Evolutionary conservation across 2,113 vertebrate genomes (phyloP).

Genomic region (Pogona vitticeps): DNA sequence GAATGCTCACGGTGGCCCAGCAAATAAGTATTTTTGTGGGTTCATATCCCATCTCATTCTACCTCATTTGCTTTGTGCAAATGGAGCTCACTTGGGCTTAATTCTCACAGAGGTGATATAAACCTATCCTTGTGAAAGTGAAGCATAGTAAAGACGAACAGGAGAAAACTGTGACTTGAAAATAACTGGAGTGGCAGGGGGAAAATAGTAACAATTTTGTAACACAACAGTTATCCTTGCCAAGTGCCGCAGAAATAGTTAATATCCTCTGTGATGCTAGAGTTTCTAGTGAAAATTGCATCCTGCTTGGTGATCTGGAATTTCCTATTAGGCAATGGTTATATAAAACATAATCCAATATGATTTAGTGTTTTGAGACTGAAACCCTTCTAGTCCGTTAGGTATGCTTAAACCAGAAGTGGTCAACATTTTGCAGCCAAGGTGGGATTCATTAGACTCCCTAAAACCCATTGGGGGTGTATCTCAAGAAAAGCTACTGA

Average conservation of each 20-base stretch:
- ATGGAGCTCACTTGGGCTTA: no score
- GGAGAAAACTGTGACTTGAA: not conserved
- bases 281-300: not conserved
- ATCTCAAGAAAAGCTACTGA: not conserved
- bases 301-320: not conserved
- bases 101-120: no score
- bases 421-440: no score
- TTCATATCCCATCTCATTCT: no score
- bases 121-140: not conserved
- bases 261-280: not conserved
- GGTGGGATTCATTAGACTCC: no score
- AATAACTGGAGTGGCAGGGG: not conserved
- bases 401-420: not conserved
- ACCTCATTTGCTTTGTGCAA: no score
- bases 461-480: no score
- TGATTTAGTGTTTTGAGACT: not conserved
- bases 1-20: no score
- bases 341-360: not conserved
- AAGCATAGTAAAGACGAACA: not conserved
- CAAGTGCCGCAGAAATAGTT: not conserved
- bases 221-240: not conserved
- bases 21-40: no score
- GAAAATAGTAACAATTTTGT: not conserved
- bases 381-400: not conserved
- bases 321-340: not conserved